phyloP scores from a whole-genome alignment of 2,797 vertebrate genomes.

The Ctenopoma multispine region DNA sequence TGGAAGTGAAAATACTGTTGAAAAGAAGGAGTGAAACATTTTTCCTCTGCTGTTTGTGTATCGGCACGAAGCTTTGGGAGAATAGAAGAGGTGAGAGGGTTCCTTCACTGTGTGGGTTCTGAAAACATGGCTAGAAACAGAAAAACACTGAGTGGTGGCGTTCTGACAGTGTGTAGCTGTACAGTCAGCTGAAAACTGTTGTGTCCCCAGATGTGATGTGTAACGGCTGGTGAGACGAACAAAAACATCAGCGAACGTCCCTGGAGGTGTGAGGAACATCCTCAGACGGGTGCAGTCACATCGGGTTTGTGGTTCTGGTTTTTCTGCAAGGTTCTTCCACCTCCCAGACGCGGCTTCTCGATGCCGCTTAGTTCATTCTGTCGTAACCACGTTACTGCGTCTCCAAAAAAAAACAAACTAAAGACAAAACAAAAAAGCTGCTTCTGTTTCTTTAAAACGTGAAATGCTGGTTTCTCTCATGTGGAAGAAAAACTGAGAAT shows the following conservation, averaged over 20 bases:
- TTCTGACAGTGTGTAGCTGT: not conserved
- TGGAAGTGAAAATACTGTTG: constrained; percentile 63
- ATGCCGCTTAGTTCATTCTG: constrained; percentile 53
- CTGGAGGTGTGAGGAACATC: constrained; percentile 24
- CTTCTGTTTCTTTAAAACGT: constrained; percentile 55
- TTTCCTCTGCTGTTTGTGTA: constrained; percentile 9
- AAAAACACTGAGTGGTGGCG: not conserved
- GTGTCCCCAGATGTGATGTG: constrained; percentile 26
- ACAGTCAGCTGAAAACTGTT: constrained; percentile 5
- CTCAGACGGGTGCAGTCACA: constrained; percentile 74
- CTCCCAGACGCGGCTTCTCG: constrained; percentile 43
- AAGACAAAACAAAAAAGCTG: constrained; percentile 40
- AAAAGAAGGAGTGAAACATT: constrained; percentile 2
- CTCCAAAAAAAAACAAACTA: not conserved
- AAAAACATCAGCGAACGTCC: too few species aligned
- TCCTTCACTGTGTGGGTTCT: constrained; percentile 82
- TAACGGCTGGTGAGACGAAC: constrained; percentile 9
- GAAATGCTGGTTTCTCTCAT: constrained; percentile 54
- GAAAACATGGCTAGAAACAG: constrained; percentile 37
- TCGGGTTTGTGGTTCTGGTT: constrained; percentile 73
- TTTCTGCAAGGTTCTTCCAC: constrained; percentile 32
- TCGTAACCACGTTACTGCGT: constrained; percentile 30
- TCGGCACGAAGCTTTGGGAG: constrained; percentile 24
- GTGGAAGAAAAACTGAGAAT: constrained; percentile 46
- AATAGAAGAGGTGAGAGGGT: constrained; percentile 47